Conservation (phyloP, 2,113 vertebrate species). For the Butorides virescens region DNA sequence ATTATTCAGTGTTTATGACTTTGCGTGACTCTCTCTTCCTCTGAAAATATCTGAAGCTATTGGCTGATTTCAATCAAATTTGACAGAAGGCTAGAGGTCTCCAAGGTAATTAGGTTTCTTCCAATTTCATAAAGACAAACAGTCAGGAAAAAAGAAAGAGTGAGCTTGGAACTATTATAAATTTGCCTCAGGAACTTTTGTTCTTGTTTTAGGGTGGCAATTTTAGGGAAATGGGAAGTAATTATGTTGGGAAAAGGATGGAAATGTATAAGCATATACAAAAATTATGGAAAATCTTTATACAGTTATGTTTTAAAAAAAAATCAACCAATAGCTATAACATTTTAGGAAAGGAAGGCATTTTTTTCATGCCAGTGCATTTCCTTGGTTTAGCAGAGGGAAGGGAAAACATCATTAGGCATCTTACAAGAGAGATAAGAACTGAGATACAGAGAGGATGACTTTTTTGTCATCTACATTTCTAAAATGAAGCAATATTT, state of each 20-base stretch:
- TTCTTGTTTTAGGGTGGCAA: neutral
- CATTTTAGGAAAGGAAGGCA: neutral
- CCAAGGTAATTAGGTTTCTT: neutral
- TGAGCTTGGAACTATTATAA: neutral
- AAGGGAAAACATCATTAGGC: neutral
- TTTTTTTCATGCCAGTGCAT: neutral
- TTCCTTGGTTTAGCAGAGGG: neutral
- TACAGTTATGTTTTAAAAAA: neutral
- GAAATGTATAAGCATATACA: neutral
- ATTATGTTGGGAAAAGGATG: neutral
- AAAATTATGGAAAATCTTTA: neutral
- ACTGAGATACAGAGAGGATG: neutral
- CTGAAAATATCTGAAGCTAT: neutral
- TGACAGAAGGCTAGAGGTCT: conserved; percentile 35
- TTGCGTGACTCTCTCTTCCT: neutral
- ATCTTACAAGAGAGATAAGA: neutral
- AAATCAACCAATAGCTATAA: neutral
- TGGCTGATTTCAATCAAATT: conserved; percentile 18
- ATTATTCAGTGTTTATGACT: neutral
- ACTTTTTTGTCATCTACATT: neutral
- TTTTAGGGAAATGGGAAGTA: neutral
- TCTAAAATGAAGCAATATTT: neutral
- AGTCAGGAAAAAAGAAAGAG: neutral
- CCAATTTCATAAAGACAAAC: neutral
- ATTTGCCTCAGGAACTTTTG: conserved; percentile 6